Conservation (phyloP, 2,797 vertebrate species). For the Sebastes steindachneri region DNA sequence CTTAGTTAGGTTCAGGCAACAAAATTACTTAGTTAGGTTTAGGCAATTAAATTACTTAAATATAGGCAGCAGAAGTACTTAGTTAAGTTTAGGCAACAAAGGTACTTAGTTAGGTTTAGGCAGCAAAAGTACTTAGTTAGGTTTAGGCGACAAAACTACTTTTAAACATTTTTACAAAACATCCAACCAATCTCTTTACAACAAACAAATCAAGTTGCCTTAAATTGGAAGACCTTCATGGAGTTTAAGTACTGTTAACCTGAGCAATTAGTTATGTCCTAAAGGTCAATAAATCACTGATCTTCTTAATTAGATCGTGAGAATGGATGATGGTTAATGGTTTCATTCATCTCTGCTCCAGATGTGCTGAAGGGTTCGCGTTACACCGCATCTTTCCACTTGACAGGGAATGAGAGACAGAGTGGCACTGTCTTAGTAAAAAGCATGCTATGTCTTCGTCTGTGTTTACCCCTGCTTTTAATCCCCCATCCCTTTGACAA, state of each 20-base stretch:
- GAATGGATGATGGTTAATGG: conserved; percentile 55
- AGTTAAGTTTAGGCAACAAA: no score
- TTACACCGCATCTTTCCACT: conserved; percentile 21
- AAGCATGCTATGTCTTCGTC: conserved; percentile 43
- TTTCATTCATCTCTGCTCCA: conserved; percentile 50
- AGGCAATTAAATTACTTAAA: no score
- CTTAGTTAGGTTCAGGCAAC: no score
- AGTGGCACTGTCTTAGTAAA: conserved; percentile 29
- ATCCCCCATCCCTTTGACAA: conserved; percentile 53
- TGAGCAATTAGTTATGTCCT: conserved; percentile 32
- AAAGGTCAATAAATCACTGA: conserved; percentile 48
- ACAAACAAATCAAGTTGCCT: conserved; percentile 5
- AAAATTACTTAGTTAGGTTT: no score
- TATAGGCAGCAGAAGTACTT: no score
- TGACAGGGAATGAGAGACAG: conserved; percentile 26
- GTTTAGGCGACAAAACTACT: no score
- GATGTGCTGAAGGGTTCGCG: conserved; percentile 30
- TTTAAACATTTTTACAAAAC: neutral
- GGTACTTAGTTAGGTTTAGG: no score
- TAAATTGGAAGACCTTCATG: conserved; percentile 2
- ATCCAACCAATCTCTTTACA: neutral
- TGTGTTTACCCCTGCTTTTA: conserved; percentile 58
- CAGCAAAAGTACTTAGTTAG: no score
- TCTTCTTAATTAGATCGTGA: conserved; percentile 53
- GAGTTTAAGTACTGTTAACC: conserved; percentile 33